Conservation (phyloP, 2,797 vertebrate genomes). For the Muraenolepis orangiensis region DNA sequence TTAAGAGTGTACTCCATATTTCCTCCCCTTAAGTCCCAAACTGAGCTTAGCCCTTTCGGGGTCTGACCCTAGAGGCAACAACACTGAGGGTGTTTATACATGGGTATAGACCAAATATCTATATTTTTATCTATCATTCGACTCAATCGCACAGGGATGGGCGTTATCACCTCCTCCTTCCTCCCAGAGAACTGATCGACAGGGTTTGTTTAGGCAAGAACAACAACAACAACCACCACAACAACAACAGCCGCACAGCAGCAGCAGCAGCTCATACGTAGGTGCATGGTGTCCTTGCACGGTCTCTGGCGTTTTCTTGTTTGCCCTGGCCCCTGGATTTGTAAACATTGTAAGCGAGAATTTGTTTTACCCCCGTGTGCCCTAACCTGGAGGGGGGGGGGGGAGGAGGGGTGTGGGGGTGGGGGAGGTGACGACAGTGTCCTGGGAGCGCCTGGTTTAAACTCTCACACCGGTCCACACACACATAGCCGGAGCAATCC, state of each 20-base stretch:
- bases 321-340: conserved; percentile 30
- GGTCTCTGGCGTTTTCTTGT: conserved; percentile 34
- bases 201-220: conserved; percentile 45
- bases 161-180: conserved; percentile 4
- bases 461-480: conserved; percentile 42
- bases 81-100: conserved; percentile 36
- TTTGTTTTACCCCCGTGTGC: conserved; percentile 22
- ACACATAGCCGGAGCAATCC: conserved; percentile 20
- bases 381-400: conserved; percentile 29
- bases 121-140: conserved; percentile 22
- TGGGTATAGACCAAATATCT: conserved; percentile 30
- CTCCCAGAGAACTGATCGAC: conserved; percentile 47
- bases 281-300: conserved; percentile 16
- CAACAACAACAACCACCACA: not conserved
- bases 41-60: not conserved
- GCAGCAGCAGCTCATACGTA: conserved; percentile 31
- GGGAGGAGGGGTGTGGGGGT: no score
- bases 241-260: no score
- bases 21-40: not conserved
- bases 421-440: conserved; percentile 31
- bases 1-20: not conserved
- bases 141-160: conserved; percentile 35
- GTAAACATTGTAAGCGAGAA: conserved; percentile 41
- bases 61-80: conserved; percentile 10
- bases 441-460: conserved; percentile 35